Evolutionary conservation across 1,140 invertebrate species (phyloP), one percentile per base, ranked within the genome.

Genomic region (Vollenhovia emeryi): DNA sequence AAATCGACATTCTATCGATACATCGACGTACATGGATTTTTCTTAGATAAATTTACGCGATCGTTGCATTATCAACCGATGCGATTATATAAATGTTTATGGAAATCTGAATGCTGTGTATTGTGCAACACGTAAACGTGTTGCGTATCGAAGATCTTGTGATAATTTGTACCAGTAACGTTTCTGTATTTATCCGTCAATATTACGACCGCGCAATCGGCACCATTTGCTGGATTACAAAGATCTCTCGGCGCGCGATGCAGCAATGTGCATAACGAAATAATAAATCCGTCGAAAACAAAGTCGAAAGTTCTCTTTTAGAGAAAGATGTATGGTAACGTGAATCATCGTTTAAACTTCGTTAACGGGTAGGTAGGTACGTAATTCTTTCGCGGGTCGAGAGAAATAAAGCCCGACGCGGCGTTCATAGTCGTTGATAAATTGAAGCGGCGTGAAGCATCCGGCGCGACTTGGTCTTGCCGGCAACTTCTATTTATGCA

Each of bases 401-500:
- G 79, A 73, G 78, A 87, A 45, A 60, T 85, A 69, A 79, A 87
- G 33, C 57, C 43, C 45, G 15, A 24, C 57, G 69, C 21, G 21
- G 62, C 36, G 40, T 83, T 55, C 24, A 21, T 21, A 59, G 40
- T 50, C 55, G 48, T 89, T 91, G 89, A 91, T 90, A 90, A 91
- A 92, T 92, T 88, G 86, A 88, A 71, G 66, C 71, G 64, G 33
- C 55, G 76, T 40, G 57, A 60, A 83, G 52, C 55, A 50, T 86
- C 85, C 86, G 69, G 15, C 85, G 43, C 62, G 62, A 62, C 75
- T n/a, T 69, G 66, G 74, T 52, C 33, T 78, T 45, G 45, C 76
- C 11, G 82, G 40, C 71, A 69, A 40, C 82, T 90, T 87, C 89
- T 89, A 90, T 89, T 91, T 89, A 91, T 91, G 89, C 87, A 91